Conservation (phyloP, 2,888 invertebrate genomes). For the Endotricha flammealis region DNA sequence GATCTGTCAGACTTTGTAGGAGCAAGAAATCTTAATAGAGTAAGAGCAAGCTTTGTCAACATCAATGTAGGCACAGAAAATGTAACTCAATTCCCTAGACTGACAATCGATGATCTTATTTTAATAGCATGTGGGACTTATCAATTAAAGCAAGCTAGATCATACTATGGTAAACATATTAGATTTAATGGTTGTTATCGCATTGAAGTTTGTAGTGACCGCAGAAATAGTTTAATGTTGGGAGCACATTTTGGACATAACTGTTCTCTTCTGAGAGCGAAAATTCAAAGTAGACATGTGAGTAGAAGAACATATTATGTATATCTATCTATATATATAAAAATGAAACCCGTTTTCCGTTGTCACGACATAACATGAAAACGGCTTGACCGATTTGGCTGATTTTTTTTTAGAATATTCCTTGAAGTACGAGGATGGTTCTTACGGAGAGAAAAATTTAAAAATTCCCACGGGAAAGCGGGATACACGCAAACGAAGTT, state of each 20-base stretch:
- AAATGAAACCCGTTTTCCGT: too few relatives aligned
- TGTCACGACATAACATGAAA: too few relatives aligned
- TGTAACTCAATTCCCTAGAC: constrained; percentile 11
- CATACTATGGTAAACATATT: constrained; percentile 15
- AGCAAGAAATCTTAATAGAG: constrained; percentile 11
- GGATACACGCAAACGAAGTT: too few relatives aligned
- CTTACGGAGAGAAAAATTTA: too few relatives aligned
- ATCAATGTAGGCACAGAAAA: constrained; percentile 12
- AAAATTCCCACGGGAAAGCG: too few relatives aligned
- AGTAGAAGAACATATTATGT: constrained; percentile 6
- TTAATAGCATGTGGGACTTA: constrained; percentile 15
- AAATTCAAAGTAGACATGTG: constrained; percentile 3
- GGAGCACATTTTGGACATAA: constrained; percentile 6
- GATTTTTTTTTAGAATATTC: too few relatives aligned
- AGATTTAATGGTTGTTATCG: constrained; percentile 11
- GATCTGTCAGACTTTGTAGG: constrained; percentile 10
- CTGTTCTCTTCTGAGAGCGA: constrained; percentile 11
- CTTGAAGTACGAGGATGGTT: too few relatives aligned
- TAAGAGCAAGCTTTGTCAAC: constrained; percentile 12
- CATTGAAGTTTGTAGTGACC: constrained; percentile 13
- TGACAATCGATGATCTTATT: constrained; percentile 11
- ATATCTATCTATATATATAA: too few relatives aligned
- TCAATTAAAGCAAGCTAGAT: constrained; percentile 15
- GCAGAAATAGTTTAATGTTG: constrained; percentile 10
- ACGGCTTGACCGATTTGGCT: too few relatives aligned